Base-by-base conservation (phyloP, 2,888 invertebrate species). In the Horisme vitalbata region DNA sequence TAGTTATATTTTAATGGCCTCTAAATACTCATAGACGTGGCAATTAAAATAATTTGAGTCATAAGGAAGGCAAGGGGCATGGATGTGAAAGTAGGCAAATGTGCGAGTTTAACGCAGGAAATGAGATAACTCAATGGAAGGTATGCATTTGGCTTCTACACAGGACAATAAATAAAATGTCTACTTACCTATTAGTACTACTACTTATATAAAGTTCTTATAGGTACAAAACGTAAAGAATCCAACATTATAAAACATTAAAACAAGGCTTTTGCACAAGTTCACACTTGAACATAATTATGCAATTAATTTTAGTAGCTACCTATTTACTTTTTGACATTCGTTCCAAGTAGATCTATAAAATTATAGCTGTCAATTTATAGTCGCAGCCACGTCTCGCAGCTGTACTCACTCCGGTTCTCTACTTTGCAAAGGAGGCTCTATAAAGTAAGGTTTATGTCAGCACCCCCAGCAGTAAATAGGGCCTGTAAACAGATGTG, bases 61-160 rank as follows among this genome's bases (percentile, higher is more conserved):
- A 52, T 46, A 23, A 52, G 52, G 52, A 52, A 55, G 50, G 9
- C 24, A 5, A 28, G 18, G 15, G 12, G 23, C 30, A 12, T 34
- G 6, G 20, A 14, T 33, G 24, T 18, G 45, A 45, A 45, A 37
- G 45, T 37, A 32, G 15, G 12, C 13, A 9, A 13, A 26, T 8
- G 4, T 11, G 1, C 9, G 4, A n/a, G n/a, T 31, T 31, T 5
- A 33, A 30, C 15, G 7, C 36, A 44, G 43, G 36, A 36, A 44
- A 36, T 44, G 11, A 44, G 10, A 41, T 41, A 28, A 27, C 23
- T 36, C 7, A 9, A 24, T n/a, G 8, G 7, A 21, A 41, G 21
- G 31, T 12, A 10, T 23, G 6, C 4, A 14, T 11, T 36, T 2
- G 10, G 23, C 15, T 14, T 30, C 38, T 3, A n/a, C 23, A n/a